A percentile compares a stretch with the other conserved stretches of the same genome.
Conservation (phyloP, 1,140 invertebrate genomes). For the Conus betulinus region DNA sequence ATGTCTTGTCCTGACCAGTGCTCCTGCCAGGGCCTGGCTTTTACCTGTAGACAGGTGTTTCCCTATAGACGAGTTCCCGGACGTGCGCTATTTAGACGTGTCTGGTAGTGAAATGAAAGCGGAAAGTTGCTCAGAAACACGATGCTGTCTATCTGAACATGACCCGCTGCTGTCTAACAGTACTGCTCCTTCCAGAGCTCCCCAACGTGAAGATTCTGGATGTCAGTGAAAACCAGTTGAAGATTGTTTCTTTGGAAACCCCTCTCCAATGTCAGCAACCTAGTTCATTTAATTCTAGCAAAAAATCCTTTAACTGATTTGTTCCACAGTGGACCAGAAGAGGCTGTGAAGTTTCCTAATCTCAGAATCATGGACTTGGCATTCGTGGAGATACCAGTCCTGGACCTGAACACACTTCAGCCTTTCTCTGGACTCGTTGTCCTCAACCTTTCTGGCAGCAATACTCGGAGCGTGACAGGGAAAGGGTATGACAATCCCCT, state of each 20-base stretch:
- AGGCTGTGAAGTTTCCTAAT: too few relatives aligned
- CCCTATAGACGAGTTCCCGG: too few relatives aligned
- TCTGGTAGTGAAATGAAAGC: neutral
- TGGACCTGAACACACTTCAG: too few relatives aligned
- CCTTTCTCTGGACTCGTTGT: too few relatives aligned
- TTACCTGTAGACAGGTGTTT: neutral
- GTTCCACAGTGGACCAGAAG: too few relatives aligned
- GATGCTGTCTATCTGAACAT: neutral
- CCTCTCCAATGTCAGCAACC: neutral
- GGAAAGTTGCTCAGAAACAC: too few relatives aligned
- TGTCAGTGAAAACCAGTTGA: neutral
- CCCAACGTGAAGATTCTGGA: neutral
- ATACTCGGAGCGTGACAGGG: too few relatives aligned
- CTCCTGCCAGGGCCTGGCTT: conserved; percentile 10
- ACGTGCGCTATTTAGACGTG: neutral
- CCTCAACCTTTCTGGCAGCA: too few relatives aligned
- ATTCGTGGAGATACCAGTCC: too few relatives aligned
- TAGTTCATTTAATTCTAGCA: neutral
- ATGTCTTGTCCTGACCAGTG: conserved; percentile 8
- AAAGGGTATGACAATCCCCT: too few relatives aligned
- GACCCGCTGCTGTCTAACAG: neutral
- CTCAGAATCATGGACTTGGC: too few relatives aligned
- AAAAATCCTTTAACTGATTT: too few relatives aligned
- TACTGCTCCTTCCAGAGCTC: neutral
- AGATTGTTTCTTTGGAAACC: neutral